Conservation (phyloP, 2,888 invertebrate genomes). For the Halocaridina rubra region DNA sequence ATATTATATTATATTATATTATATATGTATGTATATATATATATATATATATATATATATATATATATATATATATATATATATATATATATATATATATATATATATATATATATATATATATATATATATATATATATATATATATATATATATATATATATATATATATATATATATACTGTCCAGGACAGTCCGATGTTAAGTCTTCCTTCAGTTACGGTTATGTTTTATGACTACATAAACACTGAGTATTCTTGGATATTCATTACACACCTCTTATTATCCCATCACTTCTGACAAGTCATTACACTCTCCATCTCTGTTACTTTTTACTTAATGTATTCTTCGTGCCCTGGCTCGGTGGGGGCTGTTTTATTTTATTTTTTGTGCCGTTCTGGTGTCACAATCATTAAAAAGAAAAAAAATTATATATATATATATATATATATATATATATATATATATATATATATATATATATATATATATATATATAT, state of each 20-base stretch:
- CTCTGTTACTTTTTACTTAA: no score
- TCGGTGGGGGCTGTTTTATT: background rate
- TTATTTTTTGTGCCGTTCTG: background rate
- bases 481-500: background rate
- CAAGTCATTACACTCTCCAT: no score
- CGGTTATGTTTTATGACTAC: no score
- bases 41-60: background rate
- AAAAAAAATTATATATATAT: background rate
- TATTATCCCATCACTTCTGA: no score
- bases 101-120: background rate
- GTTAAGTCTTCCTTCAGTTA: no score
- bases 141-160: background rate
- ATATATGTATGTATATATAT: background rate
- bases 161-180: background rate
- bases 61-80: background rate
- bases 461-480: background rate
- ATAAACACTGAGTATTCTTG: no score
- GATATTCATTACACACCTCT: no score
- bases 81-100: background rate
- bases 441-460: background rate
- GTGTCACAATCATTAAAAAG: background rate
- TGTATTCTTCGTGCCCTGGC: background rate
- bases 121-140: background rate
- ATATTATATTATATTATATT: background rate
- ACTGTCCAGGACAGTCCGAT: no score